Percentiles rank a stretch among this genome's conserved stretches.
Conservation (phyloP, 2,113 vertebrate species). For the Terrapene triunguis region DNA sequence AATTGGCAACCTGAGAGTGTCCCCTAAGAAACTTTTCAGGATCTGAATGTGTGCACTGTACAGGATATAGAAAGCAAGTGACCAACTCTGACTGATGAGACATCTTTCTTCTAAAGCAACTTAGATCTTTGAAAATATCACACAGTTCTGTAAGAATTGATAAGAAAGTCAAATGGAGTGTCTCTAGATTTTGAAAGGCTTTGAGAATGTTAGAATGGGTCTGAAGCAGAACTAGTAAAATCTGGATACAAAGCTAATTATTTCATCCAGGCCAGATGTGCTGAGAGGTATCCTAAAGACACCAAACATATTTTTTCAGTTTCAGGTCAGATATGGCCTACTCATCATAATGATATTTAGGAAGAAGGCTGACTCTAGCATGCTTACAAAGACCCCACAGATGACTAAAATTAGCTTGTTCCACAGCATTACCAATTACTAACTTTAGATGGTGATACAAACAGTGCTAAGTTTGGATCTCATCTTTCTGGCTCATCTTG, state of each 20-base stretch:
- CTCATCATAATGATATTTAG: slow-evolving; percentile 33
- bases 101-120: neutral
- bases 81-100: neutral
- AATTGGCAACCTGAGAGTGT: neutral
- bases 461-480: slow-evolving; percentile 74
- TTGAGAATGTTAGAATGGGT: neutral
- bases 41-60: neutral
- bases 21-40: neutral
- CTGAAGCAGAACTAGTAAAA: neutral
- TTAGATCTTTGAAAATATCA: no score
- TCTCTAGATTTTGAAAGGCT: accelerated
- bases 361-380: slow-evolving; percentile 14
- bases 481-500: slow-evolving; percentile 50
- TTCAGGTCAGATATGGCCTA: neutral
- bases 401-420: slow-evolving; percentile 68
- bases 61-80: neutral
- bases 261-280: neutral
- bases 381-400: slow-evolving; percentile 54
- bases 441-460: slow-evolving; percentile 81
- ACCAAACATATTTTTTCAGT: neutral
- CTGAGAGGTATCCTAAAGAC: neutral
- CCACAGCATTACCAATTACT: slow-evolving; percentile 72
- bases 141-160: neutral
- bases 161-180: neutral
- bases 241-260: neutral